Evolutionary conservation across 2,888 invertebrate species (phyloP).

Genomic region (Poecilus cupreus): DNA sequence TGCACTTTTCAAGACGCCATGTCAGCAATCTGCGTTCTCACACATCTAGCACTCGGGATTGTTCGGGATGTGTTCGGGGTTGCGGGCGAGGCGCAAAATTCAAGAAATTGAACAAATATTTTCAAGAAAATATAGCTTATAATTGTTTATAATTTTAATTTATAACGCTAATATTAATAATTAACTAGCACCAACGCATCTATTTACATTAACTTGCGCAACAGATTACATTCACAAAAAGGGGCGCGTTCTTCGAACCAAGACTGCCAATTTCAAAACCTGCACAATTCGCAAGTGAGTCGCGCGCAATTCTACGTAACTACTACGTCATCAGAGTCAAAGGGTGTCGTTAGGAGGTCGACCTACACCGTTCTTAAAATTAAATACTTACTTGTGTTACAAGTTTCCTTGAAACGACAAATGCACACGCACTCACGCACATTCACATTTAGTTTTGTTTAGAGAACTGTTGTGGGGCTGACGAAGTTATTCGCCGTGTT

Average conservation of each 20-base stretch:
- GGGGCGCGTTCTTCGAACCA: conserved; percentile 38
- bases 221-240: conserved; percentile 27
- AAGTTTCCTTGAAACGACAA: not conserved
- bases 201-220: not conserved
- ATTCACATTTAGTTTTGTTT: conserved; percentile 31
- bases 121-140: not conserved
- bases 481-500: conserved; percentile 48
- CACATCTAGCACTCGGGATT: conserved; percentile 63
- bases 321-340: conserved; percentile 58
- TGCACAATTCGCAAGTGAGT: conserved; percentile 51
- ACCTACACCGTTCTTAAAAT: conserved; percentile 25
- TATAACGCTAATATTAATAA: not conserved
- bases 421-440: conserved; percentile 38
- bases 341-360: conserved; percentile 56
- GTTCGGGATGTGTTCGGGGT: conserved; percentile 61
- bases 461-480: conserved; percentile 38
- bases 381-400: conserved; percentile 47
- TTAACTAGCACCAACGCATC: not conserved
- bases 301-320: conserved; percentile 55
- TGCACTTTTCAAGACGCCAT: conserved; percentile 74
- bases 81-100: conserved; percentile 58
- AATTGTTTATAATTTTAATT: conserved; percentile 1
- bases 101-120: conserved; percentile 32
- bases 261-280: conserved; percentile 23
- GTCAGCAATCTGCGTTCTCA: conserved; percentile 72